Conservation (phyloP, 1,140 invertebrate genomes). For the Lasaia peninsularis region DNA sequence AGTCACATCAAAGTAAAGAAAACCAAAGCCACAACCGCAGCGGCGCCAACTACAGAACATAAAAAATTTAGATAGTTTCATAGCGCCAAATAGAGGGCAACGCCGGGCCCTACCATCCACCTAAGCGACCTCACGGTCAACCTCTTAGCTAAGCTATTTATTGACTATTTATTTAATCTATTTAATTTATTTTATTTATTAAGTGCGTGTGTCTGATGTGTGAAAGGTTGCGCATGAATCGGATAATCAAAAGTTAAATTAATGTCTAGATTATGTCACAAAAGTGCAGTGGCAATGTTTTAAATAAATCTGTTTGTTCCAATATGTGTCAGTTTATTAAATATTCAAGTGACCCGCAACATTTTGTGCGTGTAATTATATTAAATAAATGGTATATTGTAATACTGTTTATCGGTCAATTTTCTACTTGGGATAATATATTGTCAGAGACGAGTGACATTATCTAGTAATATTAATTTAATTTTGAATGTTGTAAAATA, state of each 20-base stretch:
- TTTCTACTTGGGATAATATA: constrained; percentile 46
- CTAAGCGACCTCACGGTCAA: constrained; percentile 64
- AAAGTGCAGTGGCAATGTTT: constrained; percentile 72
- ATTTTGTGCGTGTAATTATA: constrained; percentile 50
- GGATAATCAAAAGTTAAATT: constrained; percentile 70
- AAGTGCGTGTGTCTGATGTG: constrained; percentile 71
- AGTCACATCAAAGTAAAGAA: constrained; percentile 72
- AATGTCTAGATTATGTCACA: constrained; percentile 77
- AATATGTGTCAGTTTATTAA: constrained; percentile 67
- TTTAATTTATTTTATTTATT: constrained; percentile 76
- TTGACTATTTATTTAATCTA: constrained; percentile 77
- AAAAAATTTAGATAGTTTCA: constrained; percentile 76
- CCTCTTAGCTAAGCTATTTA: constrained; percentile 75
- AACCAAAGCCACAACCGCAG: constrained; percentile 67
- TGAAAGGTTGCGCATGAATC: constrained; percentile 70
- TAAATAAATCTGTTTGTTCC: constrained; percentile 76
- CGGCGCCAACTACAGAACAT: constrained; percentile 59
- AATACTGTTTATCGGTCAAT: constrained; percentile 59
- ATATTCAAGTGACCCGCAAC: constrained; percentile 27
- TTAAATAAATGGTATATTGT: constrained; percentile 24
- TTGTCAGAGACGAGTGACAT: constrained; percentile 71
- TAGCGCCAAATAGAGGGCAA: constrained; percentile 41
- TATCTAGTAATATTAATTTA: constrained; percentile 77
- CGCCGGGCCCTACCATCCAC: constrained; percentile 53
- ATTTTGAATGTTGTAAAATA: constrained; percentile 59